Evolutionary conservation across 23 tunicate genomes (phyloP), one percentile per base, ranked within the genome.

Genomic region (Oikopleura dioica): DNA sequence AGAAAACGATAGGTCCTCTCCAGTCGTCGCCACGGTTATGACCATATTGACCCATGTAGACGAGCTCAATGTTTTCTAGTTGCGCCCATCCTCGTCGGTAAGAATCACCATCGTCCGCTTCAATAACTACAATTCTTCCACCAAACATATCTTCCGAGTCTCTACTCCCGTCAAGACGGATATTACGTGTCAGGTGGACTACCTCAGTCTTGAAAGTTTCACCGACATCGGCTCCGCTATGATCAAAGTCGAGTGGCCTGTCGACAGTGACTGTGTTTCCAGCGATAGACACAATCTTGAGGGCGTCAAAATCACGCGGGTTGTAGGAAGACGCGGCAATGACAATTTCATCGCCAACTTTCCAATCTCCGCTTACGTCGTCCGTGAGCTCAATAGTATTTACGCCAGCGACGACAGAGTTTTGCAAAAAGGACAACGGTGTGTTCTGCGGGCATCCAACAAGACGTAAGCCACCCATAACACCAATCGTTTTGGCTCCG

Each of bases 281-380:
- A 44, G 9, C 21, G 9, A 44, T 21, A 21, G 16, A 9, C 55
- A 21, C 21, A 44, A 44, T 44, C 16, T 9, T 44, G 9, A 44
- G 16, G 9, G 9, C 21, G 9, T 44, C 55, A 44, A 21, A 9
- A 9, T 44, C 55, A 9, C 55, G 55, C 55, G 55, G 9, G 21
- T 44, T 21, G 55, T 44, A 44, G 9, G 55, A 44, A 21, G 96
- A 84, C 28, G 91, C 77, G 23, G 97, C 83, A 35, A 91, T 82
- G 35, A 91, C 85, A 72, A 91, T 91, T 67, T 91, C 95, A 31
- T 91, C 85, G 12, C 87, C 87, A 50, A 37, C 87, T 0, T 44
- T 51, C 97, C 97, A 91, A 36, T 78, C 84, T 9, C 55, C 21
- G 16, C 16, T 21, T 9, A 44, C 55, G 55, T 44, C 55, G 21